These are phyloP conservation scores for Tautogolabrus adspersus DNA, from an alignment of 2,113 vertebrate species.

Conservation along the genomic window DNA sequence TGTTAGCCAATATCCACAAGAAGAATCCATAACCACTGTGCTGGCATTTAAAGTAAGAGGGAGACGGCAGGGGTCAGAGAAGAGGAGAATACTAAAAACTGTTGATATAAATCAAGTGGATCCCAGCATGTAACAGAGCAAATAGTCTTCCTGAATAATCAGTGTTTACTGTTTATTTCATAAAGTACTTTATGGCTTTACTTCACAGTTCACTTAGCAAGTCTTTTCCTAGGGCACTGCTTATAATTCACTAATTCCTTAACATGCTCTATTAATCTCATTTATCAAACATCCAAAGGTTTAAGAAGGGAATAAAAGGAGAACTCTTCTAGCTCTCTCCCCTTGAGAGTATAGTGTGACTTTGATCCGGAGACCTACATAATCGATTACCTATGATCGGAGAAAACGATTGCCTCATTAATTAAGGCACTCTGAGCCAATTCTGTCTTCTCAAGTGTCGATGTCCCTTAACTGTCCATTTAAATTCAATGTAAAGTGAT, in stretches of 20 bases:
- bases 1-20: not conserved
- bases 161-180: slow-evolving; percentile 50
- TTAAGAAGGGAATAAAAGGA: slow-evolving; percentile 3
- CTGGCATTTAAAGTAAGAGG: slow-evolving; percentile 1
- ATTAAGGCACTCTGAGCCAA: slow-evolving; percentile 66
- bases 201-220: slow-evolving; percentile 46
- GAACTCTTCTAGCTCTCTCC: slow-evolving; percentile 34
- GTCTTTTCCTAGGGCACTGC: slow-evolving; percentile 18
- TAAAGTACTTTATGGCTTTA: slow-evolving; percentile 41
- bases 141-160: slow-evolving; percentile 36
- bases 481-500: slow-evolving; percentile 48
- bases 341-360: slow-evolving; percentile 62
- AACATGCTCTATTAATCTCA: slow-evolving; percentile 43
- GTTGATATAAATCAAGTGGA: slow-evolving; percentile 35
- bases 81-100: slow-evolving; percentile 12
- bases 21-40: not conserved
- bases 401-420: slow-evolving; percentile 71
- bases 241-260: slow-evolving; percentile 47
- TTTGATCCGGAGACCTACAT: slow-evolving; percentile 65
- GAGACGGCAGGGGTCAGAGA: not conserved
- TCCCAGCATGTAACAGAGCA: slow-evolving; percentile 15
- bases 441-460: slow-evolving; percentile 51
- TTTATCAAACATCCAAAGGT: slow-evolving; percentile 31
- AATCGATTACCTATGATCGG: slow-evolving; percentile 69
- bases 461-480: slow-evolving; percentile 68